Conservation (phyloP, 1,140 invertebrate species). For the Aphelinus atriplicis region DNA sequence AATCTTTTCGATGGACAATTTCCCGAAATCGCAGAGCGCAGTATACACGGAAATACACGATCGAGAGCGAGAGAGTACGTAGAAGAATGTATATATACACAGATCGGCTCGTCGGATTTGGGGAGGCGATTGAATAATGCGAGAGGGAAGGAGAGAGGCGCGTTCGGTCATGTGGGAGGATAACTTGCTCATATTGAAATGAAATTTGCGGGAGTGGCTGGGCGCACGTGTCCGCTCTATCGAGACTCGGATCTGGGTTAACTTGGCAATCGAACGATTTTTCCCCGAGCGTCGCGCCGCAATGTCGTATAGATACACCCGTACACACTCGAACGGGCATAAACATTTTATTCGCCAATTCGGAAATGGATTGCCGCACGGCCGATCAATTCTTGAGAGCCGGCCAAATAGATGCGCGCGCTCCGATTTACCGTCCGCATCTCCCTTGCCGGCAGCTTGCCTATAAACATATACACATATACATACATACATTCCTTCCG, state of each 20-base stretch:
- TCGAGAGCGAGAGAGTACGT: too few species aligned
- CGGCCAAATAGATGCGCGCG: conserved; percentile 10
- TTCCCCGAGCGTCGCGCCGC: neutral
- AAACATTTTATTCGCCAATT: conserved; percentile 32
- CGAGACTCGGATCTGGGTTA: conserved; percentile 5
- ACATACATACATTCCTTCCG: neutral
- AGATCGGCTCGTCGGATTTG: too few species aligned
- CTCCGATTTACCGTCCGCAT: neutral
- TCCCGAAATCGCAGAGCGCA: too few species aligned
- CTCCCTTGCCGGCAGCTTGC: too few species aligned
- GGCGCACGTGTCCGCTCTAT: neutral
- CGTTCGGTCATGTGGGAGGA: neutral
- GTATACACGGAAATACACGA: too few species aligned
- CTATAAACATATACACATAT: too few species aligned
- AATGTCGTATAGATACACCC: neutral
- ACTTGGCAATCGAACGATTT: conserved; percentile 13
- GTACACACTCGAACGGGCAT: neutral
- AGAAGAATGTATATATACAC: too few species aligned
- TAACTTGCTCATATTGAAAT: conserved; percentile 6
- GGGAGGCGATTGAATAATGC: too few species aligned
- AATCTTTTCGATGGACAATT: too few species aligned
- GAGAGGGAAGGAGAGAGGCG: too few species aligned
- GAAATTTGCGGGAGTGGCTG: conserved; percentile 7
- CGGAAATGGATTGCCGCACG: conserved; percentile 26
- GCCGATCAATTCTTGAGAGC: conserved; percentile 14